Evolutionary conservation across 2,113 vertebrate species (phyloP).

Genomic region (Myrmecobius fasciatus): DNA sequence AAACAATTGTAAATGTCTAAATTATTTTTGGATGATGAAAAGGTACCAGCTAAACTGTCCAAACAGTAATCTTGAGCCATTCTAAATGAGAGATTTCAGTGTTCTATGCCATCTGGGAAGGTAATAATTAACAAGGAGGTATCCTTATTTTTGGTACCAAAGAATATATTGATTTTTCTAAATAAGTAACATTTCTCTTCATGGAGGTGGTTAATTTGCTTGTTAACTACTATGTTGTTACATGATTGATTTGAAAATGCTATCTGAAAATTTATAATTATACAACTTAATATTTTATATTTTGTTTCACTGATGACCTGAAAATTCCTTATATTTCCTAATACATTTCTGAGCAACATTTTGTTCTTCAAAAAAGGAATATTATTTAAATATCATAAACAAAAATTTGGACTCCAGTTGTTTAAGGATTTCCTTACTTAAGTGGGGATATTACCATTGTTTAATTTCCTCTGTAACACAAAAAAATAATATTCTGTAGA

Average conservation of each 20-base stretch:
- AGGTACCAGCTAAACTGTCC: conserved; percentile 50
- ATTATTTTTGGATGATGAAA: conserved; percentile 28
- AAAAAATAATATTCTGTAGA: conserved; percentile 15
- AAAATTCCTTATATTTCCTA: conserved; percentile 55
- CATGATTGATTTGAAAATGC: conserved; percentile 67
- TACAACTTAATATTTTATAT: conserved; percentile 51
- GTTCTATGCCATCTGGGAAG: conserved; percentile 66
- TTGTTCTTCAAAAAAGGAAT: conserved; percentile 55
- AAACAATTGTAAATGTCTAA: conserved; percentile 51
- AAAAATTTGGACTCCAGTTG: conserved; percentile 38
- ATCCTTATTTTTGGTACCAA: conserved; percentile 88
- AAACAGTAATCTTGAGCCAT: conserved; percentile 53
- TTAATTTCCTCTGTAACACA: conserved; percentile 39
- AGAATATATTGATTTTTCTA: conserved; percentile 82
- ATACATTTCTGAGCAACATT: conserved; percentile 41
- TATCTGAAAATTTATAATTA: conserved; percentile 56
- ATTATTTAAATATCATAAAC: not conserved
- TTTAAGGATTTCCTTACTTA: conserved; percentile 26
- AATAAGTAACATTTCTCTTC: conserved; percentile 61
- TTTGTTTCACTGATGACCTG: conserved; percentile 65
- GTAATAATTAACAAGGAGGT: conserved; percentile 68
- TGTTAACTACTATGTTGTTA: conserved; percentile 73
- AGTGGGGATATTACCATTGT: not conserved
- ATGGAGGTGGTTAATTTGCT: conserved; percentile 71
- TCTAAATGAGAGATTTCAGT: conserved; percentile 60